Conservation (phyloP, 1,140 invertebrate genomes). For the Drosophila erecta region DNA sequence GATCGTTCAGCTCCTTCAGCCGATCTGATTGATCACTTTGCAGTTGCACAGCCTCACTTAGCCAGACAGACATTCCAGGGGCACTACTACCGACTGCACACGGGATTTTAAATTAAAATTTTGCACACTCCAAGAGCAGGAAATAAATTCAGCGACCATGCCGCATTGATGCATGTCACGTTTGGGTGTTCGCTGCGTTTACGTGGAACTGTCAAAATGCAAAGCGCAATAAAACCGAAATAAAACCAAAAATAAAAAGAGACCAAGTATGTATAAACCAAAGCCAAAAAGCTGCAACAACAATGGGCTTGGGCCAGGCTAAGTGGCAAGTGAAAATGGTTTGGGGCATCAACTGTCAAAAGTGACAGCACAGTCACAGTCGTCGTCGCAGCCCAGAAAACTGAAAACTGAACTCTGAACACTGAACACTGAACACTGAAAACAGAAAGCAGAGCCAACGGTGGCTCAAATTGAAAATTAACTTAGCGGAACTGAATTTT, state of each 20-base stretch:
- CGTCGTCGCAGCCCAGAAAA: constrained; percentile 22
- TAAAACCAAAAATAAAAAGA: neutral
- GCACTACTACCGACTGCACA: neutral
- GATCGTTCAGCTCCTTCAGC: constrained; percentile 9
- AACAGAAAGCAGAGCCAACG: constrained; percentile 27
- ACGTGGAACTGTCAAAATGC: constrained; percentile 83
- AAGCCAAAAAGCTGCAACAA: constrained; percentile 52
- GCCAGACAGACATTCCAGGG: constrained; percentile 30
- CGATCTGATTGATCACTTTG: constrained; percentile 78
- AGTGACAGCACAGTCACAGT: constrained; percentile 68
- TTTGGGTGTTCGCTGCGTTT: constrained; percentile 66
- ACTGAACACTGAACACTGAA: constrained; percentile 3
- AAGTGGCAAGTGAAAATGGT: constrained; percentile 81
- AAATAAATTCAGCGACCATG: constrained; percentile 74
- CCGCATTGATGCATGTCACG: constrained; percentile 81
- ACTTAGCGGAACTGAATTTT: constrained; percentile 78
- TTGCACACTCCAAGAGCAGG: constrained; percentile 76
- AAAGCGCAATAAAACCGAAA: constrained; percentile 32
- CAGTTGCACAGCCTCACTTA: constrained; percentile 37
- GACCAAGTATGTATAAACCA: constrained; percentile 9
- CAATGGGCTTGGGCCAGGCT: constrained; percentile 63
- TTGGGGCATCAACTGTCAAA: constrained; percentile 81
- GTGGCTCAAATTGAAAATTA: constrained; percentile 82
- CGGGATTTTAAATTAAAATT: constrained; percentile 80
- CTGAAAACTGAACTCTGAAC: neutral